Conservation (phyloP, 2,797 vertebrate genomes). For the Poeciliopsis presidionis region DNA sequence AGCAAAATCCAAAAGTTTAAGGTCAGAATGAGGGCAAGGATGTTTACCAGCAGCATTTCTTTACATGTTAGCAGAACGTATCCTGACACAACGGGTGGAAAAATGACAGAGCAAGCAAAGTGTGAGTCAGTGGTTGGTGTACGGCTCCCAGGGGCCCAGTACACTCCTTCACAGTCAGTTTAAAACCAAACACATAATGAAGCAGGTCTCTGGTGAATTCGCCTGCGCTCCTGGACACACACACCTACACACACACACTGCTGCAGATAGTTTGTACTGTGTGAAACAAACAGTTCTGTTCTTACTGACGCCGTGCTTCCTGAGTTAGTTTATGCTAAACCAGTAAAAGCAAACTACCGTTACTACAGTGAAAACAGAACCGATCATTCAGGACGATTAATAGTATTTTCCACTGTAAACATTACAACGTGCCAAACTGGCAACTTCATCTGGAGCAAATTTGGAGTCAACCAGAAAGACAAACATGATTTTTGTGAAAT, state of each 20-base stretch:
- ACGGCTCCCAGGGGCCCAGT: slow-evolving; percentile 55
- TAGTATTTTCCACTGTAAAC: slow-evolving; percentile 61
- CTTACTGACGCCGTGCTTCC: slow-evolving; percentile 21
- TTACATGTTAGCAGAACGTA: slow-evolving; percentile 12
- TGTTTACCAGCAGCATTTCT: slow-evolving; percentile 15
- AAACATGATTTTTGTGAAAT: neutral
- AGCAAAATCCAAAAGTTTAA: neutral
- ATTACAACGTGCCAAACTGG: slow-evolving; percentile 29
- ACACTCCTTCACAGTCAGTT: slow-evolving; percentile 69
- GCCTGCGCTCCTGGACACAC: slow-evolving; percentile 1
- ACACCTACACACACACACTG: neutral
- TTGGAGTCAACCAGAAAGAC: neutral
- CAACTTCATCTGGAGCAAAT: slow-evolving; percentile 4
- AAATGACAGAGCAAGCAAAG: slow-evolving; percentile 51
- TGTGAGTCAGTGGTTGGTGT: slow-evolving; percentile 33
- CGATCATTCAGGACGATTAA: slow-evolving; percentile 33
- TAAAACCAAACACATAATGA: slow-evolving; percentile 68
- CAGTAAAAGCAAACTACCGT: slow-evolving; percentile 23
- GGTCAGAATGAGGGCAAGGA: slow-evolving; percentile 38
- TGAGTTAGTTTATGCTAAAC: slow-evolving; percentile 45
- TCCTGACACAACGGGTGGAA: slow-evolving; percentile 42
- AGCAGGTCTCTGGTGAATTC: slow-evolving; percentile 26
- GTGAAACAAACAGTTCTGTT: slow-evolving; percentile 40
- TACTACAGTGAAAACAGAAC: slow-evolving; percentile 26
- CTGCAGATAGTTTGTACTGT: slow-evolving; percentile 23